Evolutionary conservation across 2,797 vertebrate species (phyloP), one percentile per base, ranked within the genome.

Genomic region (Eupleurogrammus muticus): DNA sequence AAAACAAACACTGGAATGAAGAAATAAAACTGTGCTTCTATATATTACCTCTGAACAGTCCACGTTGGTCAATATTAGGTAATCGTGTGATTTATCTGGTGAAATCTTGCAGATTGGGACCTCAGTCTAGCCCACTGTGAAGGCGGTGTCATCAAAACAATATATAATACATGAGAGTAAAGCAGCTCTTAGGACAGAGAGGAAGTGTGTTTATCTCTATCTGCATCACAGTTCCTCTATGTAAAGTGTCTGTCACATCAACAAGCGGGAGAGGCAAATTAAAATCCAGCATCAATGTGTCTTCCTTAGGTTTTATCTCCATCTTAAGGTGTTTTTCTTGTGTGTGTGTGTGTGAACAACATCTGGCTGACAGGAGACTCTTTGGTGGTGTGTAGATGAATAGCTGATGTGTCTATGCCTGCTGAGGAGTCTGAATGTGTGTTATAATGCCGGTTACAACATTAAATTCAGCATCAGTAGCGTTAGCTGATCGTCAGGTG

Each of bases 1-100:
- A 65, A 35, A 61, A 55, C 28, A 74, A 80, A 73, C 38, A 60
- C 16, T 50, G 19, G 55, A 19, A 56, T 17, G 32, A 42, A 76
- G 23, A 53, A 70, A 48, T 32, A 65, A 84, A 86, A 80, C 72
- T 84, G 62, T 73, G 6, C 23, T 44, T 40, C 20, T 49, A 21
- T 56, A 49, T 9, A 48, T 65, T 32, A 78, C 13, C 10, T 14
- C 6, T 14, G 20, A 58, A 21, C 2, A 5, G 20, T 47, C 19
- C 14, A 23, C 16, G 35, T 21, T 56, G n/a, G 16, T 42, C 49
- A 66, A 71, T 48, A 42, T 17, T 6, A 40, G 19, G 14, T 40
- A 59, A 9, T 10, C 9, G 1, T 40, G 12, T 16, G 2, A 28
- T 63, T 66, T 53, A n/a, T 50, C 4, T 38, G n/a, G 20, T 20